These are phyloP conservation scores for Mesoclemmys tuberculata DNA, from an alignment of 2,113 vertebrate species.

Conservation along the genomic window DNA sequence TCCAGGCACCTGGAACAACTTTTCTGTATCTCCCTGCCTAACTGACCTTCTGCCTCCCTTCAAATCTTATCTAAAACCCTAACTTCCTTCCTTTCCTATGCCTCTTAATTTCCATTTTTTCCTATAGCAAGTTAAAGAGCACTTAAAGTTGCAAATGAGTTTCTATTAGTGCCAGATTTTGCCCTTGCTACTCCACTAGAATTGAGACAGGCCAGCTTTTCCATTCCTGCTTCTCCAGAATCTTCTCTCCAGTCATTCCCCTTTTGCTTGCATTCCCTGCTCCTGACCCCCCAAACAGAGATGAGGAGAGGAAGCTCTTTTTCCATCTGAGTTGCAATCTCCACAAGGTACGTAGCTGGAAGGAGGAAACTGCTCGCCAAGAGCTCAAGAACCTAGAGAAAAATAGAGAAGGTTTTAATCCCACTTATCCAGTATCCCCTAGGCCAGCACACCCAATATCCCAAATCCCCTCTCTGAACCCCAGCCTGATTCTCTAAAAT, in stretches of 20 bases:
- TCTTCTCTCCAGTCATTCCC: neutral
- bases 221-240: neutral
- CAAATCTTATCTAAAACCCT: conserved; percentile 29
- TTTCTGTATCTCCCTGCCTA: neutral
- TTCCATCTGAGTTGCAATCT: neutral
- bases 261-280: neutral
- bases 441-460: neutral
- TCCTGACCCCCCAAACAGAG: neutral
- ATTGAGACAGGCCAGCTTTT: neutral
- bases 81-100: neutral
- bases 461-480: neutral
- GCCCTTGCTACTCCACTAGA: neutral
- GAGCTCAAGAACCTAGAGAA: neutral
- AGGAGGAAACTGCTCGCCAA: neutral
- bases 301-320: neutral
- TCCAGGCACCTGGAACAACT: neutral
- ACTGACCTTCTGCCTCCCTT: neutral
- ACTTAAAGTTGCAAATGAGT: neutral
- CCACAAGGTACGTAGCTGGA: neutral
- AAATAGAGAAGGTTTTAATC: neutral
- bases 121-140: neutral
- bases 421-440: neutral
- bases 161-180: neutral
- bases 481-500: neutral
- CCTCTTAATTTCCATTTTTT: neutral